phyloP scores from a whole-genome alignment of 2,888 invertebrate genomes.

The Spialia ferax region DNA sequence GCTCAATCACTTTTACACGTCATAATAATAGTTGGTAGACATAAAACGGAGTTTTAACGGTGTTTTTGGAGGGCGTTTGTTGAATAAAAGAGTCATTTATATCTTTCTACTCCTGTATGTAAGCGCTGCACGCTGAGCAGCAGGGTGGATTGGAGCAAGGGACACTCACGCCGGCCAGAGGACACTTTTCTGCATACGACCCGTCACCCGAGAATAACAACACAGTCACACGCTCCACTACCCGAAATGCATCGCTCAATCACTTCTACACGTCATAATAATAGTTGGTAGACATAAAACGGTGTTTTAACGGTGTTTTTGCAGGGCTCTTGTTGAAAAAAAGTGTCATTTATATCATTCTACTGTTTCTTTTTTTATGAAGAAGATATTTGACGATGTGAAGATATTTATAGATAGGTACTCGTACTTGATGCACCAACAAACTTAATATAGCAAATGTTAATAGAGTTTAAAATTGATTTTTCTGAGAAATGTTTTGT shows the following conservation, averaged over 20 bases:
- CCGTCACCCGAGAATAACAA: too few relatives aligned
- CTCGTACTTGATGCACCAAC: too few relatives aligned
- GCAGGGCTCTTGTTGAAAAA: background rate
- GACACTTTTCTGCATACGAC: conserved; percentile 32
- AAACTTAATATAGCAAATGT: too few relatives aligned
- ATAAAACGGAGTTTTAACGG: background rate
- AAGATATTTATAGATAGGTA: too few relatives aligned
- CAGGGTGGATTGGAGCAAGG: conserved; percentile 33
- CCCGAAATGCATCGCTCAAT: conserved; percentile 21
- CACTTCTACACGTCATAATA: background rate
- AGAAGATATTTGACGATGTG: too few relatives aligned
- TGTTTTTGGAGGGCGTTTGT: too few relatives aligned
- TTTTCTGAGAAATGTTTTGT: too few relatives aligned
- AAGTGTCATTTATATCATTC: too few relatives aligned
- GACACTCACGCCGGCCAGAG: conserved; percentile 12
- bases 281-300: background rate
- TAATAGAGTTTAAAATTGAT: too few relatives aligned
- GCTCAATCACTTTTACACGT: conserved; percentile 12
- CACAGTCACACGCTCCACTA: conserved; percentile 32
- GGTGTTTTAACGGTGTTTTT: too few relatives aligned
- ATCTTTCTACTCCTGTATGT: conserved; percentile 22
- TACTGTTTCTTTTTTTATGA: too few relatives aligned
- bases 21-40: background rate
- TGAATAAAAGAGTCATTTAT: too few relatives aligned
- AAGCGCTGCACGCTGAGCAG: conserved; percentile 17